phyloP scores from a whole-genome alignment of 1,140 invertebrate species.

The Leptonema lineaticorne region DNA sequence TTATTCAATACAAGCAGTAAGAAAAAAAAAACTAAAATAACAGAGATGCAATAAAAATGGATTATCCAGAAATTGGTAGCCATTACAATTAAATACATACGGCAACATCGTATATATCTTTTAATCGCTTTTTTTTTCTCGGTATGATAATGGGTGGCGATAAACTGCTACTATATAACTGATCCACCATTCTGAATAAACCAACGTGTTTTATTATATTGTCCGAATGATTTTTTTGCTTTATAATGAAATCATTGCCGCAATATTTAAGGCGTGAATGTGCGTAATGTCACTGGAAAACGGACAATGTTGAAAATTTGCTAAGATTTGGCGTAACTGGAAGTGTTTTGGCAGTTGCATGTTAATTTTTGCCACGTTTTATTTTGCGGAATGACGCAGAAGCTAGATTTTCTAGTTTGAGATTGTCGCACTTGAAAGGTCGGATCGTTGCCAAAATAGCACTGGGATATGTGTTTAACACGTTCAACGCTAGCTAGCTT shows the following conservation, averaged over 20 bases:
- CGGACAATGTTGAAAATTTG: constrained; percentile 22
- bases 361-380: background rate
- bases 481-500: background rate
- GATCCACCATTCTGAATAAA: constrained; percentile 22
- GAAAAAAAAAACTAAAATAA: background rate
- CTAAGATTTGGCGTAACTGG: constrained; percentile 5
- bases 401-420: background rate
- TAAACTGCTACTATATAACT: constrained; percentile 26
- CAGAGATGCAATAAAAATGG: too few relatives aligned
- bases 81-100: background rate
- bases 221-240: too few relatives aligned
- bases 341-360: constrained; percentile 25
- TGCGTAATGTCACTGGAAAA: constrained; percentile 20
- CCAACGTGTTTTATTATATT: too few relatives aligned
- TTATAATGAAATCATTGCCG: too few relatives aligned
- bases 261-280: too few relatives aligned
- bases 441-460: constrained; percentile 6
- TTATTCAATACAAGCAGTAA: background rate
- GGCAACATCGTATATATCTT: constrained; percentile 44
- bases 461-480: background rate
- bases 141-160: constrained; percentile 51
- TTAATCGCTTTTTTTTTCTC: constrained; percentile 53
- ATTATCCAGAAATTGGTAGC: background rate
- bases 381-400: background rate
- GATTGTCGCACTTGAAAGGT: background rate